phyloP scores from a whole-genome alignment of 2,888 invertebrate species.

The Stenoptilia bipunctidactyla region DNA sequence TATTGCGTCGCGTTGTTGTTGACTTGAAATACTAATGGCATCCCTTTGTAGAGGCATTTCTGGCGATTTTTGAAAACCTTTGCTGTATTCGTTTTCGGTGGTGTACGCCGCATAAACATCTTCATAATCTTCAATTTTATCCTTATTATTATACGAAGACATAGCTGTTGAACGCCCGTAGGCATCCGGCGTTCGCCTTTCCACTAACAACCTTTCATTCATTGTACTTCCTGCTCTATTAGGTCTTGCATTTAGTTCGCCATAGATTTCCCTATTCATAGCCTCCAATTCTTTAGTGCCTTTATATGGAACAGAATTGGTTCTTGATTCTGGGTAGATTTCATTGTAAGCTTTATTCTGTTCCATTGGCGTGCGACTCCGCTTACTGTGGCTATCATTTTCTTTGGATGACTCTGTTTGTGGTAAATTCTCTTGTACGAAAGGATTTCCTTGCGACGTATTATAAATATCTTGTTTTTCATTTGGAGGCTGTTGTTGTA shows the following conservation, averaged over 20 bases:
- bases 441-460: slow-evolving; percentile 45
- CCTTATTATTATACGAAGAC: slow-evolving; percentile 47
- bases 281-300: slow-evolving; percentile 26
- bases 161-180: slow-evolving; percentile 77
- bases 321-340: slow-evolving; percentile 27
- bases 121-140: slow-evolving; percentile 78
- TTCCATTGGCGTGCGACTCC: slow-evolving; percentile 21
- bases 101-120: slow-evolving; percentile 74
- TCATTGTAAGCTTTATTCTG: slow-evolving; percentile 30
- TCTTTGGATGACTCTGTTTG: slow-evolving; percentile 29
- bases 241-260: slow-evolving; percentile 36
- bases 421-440: slow-evolving; percentile 40
- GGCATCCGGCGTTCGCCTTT: slow-evolving; percentile 86
- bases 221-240: slow-evolving; percentile 32
- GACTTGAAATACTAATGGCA: slow-evolving; percentile 35
- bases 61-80: slow-evolving; percentile 73
- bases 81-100: slow-evolving; percentile 44
- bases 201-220: slow-evolving; percentile 57
- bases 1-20: slow-evolving; percentile 27
- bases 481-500: slow-evolving; percentile 32
- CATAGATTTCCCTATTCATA: slow-evolving; percentile 46
- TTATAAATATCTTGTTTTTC: slow-evolving; percentile 45
- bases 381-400: slow-evolving; percentile 24
- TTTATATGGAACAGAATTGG: slow-evolving; percentile 20
- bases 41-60: slow-evolving; percentile 57